Conservation (phyloP, 2,888 invertebrate genomes). For the Elysia crispata region DNA sequence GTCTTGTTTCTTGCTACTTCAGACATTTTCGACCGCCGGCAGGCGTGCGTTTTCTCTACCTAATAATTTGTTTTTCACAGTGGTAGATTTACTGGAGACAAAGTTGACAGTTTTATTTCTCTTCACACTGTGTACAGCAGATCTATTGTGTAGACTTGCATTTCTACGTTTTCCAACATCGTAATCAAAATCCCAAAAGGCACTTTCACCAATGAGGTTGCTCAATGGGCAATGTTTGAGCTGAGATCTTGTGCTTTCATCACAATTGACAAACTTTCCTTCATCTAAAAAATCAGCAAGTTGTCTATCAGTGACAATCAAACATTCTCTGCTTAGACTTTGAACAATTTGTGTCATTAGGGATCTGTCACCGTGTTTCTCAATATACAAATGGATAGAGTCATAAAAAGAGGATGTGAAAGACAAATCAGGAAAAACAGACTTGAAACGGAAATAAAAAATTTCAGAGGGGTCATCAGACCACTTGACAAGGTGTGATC, state of each 20-base stretch:
- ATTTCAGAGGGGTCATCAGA: too few relatives aligned
- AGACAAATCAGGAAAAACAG: too few relatives aligned
- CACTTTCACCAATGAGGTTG: slow-evolving; percentile 38
- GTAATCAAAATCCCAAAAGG: slow-evolving; percentile 38
- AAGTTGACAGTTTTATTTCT: not conserved
- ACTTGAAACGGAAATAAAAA: too few relatives aligned
- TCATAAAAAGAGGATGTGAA: too few relatives aligned
- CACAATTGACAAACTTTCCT: not conserved
- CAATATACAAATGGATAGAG: too few relatives aligned
- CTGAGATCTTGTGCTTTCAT: not conserved
- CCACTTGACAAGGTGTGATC: too few relatives aligned
- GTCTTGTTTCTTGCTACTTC: too few relatives aligned
- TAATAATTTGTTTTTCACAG: too few relatives aligned
- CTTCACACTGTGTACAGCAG: not conserved
- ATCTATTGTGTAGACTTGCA: not conserved
- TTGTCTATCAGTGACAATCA: not conserved
- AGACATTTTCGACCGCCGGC: too few relatives aligned
- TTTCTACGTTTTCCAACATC: slow-evolving; percentile 19
- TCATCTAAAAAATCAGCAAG: not conserved
- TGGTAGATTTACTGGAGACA: not conserved
- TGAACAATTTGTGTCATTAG: not conserved
- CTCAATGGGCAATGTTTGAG: slow-evolving; percentile 15
- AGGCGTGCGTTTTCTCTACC: too few relatives aligned
- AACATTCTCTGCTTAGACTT: not conserved
- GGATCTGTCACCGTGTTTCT: too few relatives aligned